phyloP scores from a whole-genome alignment of 2,888 invertebrate genomes.

The Euproctis similis region DNA sequence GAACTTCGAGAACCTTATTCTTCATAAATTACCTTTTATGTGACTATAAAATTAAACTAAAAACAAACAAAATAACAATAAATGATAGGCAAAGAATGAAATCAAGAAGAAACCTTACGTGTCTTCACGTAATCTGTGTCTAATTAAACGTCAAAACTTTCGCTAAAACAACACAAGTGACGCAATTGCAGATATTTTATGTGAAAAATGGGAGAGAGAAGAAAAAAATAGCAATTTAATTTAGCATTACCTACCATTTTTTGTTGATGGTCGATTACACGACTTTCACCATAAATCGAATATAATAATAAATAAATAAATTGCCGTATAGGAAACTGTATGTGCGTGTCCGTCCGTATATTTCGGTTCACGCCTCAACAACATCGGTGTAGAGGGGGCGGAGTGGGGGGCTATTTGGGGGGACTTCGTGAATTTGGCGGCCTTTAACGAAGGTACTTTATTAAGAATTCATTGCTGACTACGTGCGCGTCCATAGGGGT shows the following conservation, averaged over 20 bases:
- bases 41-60: too few relatives aligned
- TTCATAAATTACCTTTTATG: too few relatives aligned
- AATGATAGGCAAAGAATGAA: too few relatives aligned
- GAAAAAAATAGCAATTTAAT: too few relatives aligned
- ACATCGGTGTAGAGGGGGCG: too few relatives aligned
- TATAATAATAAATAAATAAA: constrained; percentile 31
- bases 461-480: constrained; percentile 65
- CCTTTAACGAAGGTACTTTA: constrained; percentile 64
- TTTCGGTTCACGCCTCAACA: constrained; percentile 57
- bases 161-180: constrained; percentile 28
- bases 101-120: too few relatives aligned
- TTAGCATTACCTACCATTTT: constrained; percentile 20
- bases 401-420: too few relatives aligned
- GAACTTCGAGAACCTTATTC: too few relatives aligned
- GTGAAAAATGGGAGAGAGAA: too few relatives aligned
- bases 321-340: constrained; percentile 27
- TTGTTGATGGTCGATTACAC: constrained; percentile 22
- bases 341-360: constrained; percentile 57
- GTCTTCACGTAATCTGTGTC: constrained; percentile 18
- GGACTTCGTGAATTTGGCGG: constrained; percentile 61
- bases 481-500: constrained; percentile 51
- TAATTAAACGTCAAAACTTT: constrained; percentile 20
- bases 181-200: constrained; percentile 25
- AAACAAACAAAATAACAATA: too few relatives aligned
- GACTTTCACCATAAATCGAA: constrained; percentile 28